Evolutionary conservation across 2,797 vertebrate genomes (phyloP).

Genomic region (Rhadinocentrus ornatus): DNA sequence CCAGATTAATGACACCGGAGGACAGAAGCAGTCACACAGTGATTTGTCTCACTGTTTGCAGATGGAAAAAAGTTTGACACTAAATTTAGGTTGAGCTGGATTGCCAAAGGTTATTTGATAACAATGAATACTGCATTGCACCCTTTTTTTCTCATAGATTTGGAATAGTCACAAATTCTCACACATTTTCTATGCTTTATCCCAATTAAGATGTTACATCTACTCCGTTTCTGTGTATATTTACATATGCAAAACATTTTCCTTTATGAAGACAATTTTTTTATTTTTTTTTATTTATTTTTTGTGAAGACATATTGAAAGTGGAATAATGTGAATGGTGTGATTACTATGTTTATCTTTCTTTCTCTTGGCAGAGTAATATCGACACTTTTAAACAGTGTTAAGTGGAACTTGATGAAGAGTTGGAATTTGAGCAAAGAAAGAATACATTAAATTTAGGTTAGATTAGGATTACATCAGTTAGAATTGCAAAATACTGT

Average conservation of each 20-base stretch:
- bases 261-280: not conserved
- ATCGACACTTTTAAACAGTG: not conserved
- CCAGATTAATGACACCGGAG: slow-evolving; percentile 16
- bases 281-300: too few relatives aligned
- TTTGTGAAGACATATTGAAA: too few relatives aligned
- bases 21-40: not conserved
- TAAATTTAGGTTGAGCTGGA: not conserved
- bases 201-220: not conserved
- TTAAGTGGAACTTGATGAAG: not conserved
- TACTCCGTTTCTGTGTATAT: not conserved
- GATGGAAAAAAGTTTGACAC: not conserved
- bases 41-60: slow-evolving; percentile 17
- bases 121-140: not conserved
- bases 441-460: not conserved
- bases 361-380: not conserved
- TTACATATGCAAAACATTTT: slow-evolving; percentile 2
- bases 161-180: not conserved
- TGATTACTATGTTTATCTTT: not conserved
- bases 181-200: not conserved
- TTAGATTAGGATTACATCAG: not conserved
- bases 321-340: not conserved
- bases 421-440: not conserved
- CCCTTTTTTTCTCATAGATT: not conserved
- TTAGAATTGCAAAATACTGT: not conserved
- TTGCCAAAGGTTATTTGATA: not conserved